A percentile compares a stretch with the other conserved stretches of the same genome.
Conservation (phyloP, 2,888 invertebrate genomes). For the Thysanoteuthis rhombus region DNA sequence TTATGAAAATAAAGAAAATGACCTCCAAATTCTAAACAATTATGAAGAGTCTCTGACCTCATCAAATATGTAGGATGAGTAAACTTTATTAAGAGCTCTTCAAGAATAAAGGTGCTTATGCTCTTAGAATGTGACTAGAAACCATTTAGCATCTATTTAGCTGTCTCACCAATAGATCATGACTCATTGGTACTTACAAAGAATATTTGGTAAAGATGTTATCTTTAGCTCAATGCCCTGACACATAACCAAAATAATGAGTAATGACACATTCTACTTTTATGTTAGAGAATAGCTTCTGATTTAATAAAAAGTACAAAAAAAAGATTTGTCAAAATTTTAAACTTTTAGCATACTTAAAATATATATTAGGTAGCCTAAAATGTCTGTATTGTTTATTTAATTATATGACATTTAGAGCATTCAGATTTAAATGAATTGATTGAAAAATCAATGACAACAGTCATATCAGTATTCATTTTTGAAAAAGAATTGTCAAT, state of each 20-base stretch:
- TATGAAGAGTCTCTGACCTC: neutral
- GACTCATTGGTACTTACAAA: neutral
- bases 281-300: neutral
- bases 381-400: too few species aligned
- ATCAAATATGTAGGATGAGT: neutral
- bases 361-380: too few species aligned
- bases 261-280: neutral
- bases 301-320: neutral
- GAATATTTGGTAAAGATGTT: neutral
- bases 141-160: neutral
- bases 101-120: neutral
- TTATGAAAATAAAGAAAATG: neutral
- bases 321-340: neutral
- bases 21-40: neutral
- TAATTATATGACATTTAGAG: too few species aligned
- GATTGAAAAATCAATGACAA: too few species aligned
- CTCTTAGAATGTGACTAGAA: neutral
- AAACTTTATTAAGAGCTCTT: neutral
- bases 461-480: too few species aligned
- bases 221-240: neutral
- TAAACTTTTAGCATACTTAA: neutral
- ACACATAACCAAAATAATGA: neutral
- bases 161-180: conserved; percentile 12
- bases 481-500: too few species aligned
- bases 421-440: too few species aligned